A percentile compares a stretch with the other conserved stretches of the same genome.
Evolutionary conservation across 2,113 vertebrate genomes (phyloP).

Genomic region (Physeter macrocephalus): DNA sequence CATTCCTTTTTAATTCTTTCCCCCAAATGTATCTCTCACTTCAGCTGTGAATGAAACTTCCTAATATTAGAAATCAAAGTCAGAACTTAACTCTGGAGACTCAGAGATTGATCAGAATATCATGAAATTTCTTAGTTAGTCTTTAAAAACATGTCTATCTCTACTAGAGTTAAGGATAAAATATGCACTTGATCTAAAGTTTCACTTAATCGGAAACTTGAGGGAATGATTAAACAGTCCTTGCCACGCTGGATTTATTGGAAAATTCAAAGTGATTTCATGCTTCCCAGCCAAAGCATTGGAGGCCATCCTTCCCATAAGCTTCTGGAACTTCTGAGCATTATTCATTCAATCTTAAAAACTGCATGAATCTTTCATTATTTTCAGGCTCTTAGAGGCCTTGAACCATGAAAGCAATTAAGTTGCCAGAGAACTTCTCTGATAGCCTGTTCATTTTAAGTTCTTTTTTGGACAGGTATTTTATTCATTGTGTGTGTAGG

Average conservation of each 20-base stretch:
- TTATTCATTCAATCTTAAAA: constrained; percentile 14
- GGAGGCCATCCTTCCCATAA: not conserved
- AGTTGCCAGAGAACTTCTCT: not conserved
- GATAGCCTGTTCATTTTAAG: not conserved
- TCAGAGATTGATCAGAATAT: not conserved
- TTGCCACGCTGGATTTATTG: not conserved
- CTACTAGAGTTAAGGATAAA: not conserved
- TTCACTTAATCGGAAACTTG: not conserved
- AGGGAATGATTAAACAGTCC: not conserved
- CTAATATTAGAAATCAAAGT: not conserved
- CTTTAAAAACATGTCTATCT: not conserved
- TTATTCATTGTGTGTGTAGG: not conserved
- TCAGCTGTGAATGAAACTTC: not conserved
- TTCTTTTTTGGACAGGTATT: not conserved
- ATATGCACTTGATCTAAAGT: not conserved
- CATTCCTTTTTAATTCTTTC: not conserved
- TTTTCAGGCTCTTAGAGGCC: not conserved
- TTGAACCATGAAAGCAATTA: not conserved
- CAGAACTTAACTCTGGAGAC: not conserved
- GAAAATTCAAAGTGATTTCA: not conserved
- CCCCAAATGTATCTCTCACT: not conserved
- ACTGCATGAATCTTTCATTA: not conserved
- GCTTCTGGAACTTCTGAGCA: not conserved
- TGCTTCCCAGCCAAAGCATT: not conserved
- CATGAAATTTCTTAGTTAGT: not conserved